phyloP scores from a whole-genome alignment of 2,113 vertebrate genomes.

The mouse (Mus musculus) region DNA sequence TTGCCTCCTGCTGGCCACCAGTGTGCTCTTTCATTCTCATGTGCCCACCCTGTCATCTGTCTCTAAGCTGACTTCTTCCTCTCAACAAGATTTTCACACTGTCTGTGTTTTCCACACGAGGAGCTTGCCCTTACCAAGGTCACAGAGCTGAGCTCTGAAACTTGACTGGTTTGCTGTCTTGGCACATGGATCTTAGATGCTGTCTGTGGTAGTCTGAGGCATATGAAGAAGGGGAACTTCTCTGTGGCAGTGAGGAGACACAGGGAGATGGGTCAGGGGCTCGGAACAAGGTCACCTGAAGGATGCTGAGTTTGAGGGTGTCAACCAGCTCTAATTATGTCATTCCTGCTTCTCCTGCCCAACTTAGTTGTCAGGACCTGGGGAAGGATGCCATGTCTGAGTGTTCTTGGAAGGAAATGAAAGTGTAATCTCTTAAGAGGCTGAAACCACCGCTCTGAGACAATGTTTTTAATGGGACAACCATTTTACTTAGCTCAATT shows the following conservation, averaged over 20 bases:
- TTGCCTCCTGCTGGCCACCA: neutral
- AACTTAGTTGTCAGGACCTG: rapidly evolving
- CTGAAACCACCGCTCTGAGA: neutral
- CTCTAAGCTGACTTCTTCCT: neutral
- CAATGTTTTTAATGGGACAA: neutral
- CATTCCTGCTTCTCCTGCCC: rapidly evolving
- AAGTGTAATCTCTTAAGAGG: neutral
- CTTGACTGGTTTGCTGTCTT: neutral
- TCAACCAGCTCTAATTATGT: rapidly evolving
- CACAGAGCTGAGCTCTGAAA: neutral
- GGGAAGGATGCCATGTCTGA: neutral
- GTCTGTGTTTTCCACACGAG: rapidly evolving
- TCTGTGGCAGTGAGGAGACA: neutral
- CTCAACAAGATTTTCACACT: neutral
- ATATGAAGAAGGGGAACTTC: neutral
- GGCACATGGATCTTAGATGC: neutral
- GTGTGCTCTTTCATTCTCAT: rapidly evolving
- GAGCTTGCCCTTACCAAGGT: neutral
- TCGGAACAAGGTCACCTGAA: neutral
- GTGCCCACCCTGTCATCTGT: rapidly evolving
- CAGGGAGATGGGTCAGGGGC: rapidly evolving
- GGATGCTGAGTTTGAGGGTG: rapidly evolving
- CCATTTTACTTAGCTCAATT: neutral
- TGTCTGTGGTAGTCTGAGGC: neutral
- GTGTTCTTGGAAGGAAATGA: neutral